phyloP scores from a whole-genome alignment of 64 coral and sea anemone genomes.

The Stichodactyla helianthus region DNA sequence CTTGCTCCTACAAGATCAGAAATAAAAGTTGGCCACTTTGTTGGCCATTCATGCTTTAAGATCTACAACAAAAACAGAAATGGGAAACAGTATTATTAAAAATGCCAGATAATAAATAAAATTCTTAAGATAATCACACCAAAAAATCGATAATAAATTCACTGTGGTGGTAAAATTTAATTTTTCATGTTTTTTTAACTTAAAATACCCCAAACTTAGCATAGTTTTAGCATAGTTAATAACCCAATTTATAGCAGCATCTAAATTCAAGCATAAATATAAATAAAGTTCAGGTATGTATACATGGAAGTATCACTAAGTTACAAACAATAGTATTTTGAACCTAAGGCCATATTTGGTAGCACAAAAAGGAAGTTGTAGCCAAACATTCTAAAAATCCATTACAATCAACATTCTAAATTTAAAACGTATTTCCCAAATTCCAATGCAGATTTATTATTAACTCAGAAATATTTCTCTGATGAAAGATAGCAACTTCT shows the following conservation, averaged over 20 bases:
- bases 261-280: no score
- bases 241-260: no score
- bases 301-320: no score
- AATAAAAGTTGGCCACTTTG: slow-evolving; percentile 96
- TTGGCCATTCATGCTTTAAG: slow-evolving; percentile 98
- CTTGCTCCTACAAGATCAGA: slow-evolving; percentile 96
- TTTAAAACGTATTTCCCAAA: neutral
- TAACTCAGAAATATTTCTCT: neutral
- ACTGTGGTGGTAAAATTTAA: no score
- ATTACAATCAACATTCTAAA: neutral
- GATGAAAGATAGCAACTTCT: neutral
- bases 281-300: no score
- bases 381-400: neutral
- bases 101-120: neutral
- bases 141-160: no score
- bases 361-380: neutral
- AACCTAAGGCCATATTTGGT: neutral
- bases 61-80: slow-evolving; percentile 49
- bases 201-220: no score
- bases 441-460: neutral
- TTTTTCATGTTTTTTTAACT: no score
- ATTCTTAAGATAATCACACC: neutral
- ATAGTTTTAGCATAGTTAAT: no score
- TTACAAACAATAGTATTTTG: neutral
- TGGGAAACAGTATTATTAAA: neutral